phyloP scores from a whole-genome alignment of 2,113 vertebrate genomes.

The Corythornis cristatus region DNA sequence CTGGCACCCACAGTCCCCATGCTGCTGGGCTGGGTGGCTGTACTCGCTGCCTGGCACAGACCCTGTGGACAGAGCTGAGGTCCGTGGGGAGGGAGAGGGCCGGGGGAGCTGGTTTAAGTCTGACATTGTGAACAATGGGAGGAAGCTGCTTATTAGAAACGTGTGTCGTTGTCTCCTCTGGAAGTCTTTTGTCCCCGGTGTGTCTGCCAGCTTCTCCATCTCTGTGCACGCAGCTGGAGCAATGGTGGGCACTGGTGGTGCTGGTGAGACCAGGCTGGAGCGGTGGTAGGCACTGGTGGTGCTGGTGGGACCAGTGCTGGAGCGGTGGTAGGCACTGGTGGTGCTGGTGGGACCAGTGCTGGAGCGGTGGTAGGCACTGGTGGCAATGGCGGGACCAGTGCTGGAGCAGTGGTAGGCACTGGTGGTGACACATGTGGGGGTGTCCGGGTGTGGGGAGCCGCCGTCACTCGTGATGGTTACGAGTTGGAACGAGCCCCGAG shows the following conservation, averaged over 20 bases:
- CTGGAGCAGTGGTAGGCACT: too few species aligned
- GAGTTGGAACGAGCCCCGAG: too few species aligned
- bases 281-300: too few species aligned
- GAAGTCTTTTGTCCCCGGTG: not conserved
- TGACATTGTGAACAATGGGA: not conserved
- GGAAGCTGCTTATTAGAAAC: not conserved
- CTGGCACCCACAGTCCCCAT: accelerated
- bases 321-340: not conserved
- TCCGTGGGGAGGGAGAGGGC: accelerated
- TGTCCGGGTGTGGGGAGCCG: too few species aligned
- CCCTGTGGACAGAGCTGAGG: not conserved
- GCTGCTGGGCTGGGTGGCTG: accelerated
- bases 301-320: not conserved
- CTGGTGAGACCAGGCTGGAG: not conserved
- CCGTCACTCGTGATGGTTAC: too few species aligned
- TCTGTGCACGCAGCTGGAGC: not conserved
- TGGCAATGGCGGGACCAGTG: too few species aligned
- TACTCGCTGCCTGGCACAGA: not conserved
- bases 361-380: too few species aligned
- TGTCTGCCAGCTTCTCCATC: not conserved
- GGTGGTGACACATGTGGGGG: too few species aligned
- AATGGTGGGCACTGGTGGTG: too few species aligned
- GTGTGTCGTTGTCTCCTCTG: not conserved
- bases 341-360: not conserved
- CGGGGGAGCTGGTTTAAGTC: not conserved